A percentile compares a stretch with the other conserved stretches of the same genome.
phyloP scores from a whole-genome alignment of 2,113 vertebrate genomes.

The Ptilonorhynchus violaceus region DNA sequence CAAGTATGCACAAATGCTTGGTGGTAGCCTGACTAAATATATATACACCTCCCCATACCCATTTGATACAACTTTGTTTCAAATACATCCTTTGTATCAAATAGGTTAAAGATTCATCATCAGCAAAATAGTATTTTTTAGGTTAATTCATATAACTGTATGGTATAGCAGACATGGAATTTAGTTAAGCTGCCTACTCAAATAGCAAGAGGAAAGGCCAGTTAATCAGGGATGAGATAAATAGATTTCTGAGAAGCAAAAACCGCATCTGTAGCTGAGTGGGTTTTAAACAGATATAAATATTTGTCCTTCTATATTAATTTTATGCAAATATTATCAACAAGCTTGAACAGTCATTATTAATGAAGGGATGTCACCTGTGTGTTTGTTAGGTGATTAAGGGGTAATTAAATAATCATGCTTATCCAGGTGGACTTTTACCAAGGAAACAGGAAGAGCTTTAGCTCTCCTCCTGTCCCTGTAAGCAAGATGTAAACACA shows the following conservation, averaged over 20 bases:
- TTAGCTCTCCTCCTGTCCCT: not conserved
- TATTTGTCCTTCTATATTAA: not conserved
- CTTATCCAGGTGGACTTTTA: not conserved
- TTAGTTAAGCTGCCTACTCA: not conserved
- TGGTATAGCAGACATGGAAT: not conserved
- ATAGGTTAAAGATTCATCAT: not conserved
- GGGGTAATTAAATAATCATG: not conserved
- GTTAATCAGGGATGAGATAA: not conserved
- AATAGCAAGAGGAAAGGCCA: not conserved
- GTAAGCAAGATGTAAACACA: not conserved
- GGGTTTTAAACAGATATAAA: not conserved
- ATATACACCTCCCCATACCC: not conserved
- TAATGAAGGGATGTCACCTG: not conserved
- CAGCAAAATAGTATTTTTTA: not conserved
- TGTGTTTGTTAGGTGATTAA: not conserved
- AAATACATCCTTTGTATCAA: not conserved
- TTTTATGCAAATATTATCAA: not conserved
- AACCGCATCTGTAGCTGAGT: not conserved
- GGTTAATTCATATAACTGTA: not conserved
- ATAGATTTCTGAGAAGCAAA: not conserved
- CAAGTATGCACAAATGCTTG: not conserved
- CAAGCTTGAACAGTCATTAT: not conserved
- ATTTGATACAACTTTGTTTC: not conserved
- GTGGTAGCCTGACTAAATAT: not conserved
- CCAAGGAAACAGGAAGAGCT: not conserved